Evolutionary conservation across 2,797 vertebrate genomes (phyloP).

Genomic region (Alcedo atthis): DNA sequence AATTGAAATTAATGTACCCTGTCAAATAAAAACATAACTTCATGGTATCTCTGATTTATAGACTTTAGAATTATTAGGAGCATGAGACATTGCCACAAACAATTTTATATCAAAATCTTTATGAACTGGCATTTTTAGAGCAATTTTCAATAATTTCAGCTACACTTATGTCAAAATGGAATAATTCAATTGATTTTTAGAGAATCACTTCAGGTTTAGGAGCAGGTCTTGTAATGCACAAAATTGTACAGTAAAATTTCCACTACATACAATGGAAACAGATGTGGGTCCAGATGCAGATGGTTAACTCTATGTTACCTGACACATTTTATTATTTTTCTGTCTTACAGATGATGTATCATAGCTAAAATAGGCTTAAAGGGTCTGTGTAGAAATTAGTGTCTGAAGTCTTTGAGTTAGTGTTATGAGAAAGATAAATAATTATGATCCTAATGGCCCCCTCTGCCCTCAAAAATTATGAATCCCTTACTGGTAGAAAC

Average conservation of each 20-base stretch:
- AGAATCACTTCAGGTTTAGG: background rate
- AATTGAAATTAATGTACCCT: constrained; percentile 34
- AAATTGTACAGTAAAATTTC: background rate
- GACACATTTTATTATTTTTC: background rate
- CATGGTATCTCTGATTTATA: constrained; percentile 14
- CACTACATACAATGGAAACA: background rate
- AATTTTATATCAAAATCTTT: constrained; percentile 23
- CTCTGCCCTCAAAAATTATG: background rate
- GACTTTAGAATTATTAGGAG: background rate
- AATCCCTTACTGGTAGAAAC: background rate
- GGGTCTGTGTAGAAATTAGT: background rate
- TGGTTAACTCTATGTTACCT: constrained; percentile 35
- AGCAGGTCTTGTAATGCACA: background rate
- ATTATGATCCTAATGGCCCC: background rate
- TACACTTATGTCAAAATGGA: background rate
- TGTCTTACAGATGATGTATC: background rate
- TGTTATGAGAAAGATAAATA: background rate
- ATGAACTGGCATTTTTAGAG: background rate
- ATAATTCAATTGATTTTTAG: background rate
- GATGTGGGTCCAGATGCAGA: background rate
- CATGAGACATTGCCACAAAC: background rate
- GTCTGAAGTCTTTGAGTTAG: background rate
- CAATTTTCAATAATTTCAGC: constrained; percentile 10
- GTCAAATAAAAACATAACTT: constrained; percentile 39
- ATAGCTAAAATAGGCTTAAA: background rate